A percentile compares a stretch with the other conserved stretches of the same genome.
Conservation (phyloP, 1,140 invertebrate genomes). For the Littorina saxatilis region DNA sequence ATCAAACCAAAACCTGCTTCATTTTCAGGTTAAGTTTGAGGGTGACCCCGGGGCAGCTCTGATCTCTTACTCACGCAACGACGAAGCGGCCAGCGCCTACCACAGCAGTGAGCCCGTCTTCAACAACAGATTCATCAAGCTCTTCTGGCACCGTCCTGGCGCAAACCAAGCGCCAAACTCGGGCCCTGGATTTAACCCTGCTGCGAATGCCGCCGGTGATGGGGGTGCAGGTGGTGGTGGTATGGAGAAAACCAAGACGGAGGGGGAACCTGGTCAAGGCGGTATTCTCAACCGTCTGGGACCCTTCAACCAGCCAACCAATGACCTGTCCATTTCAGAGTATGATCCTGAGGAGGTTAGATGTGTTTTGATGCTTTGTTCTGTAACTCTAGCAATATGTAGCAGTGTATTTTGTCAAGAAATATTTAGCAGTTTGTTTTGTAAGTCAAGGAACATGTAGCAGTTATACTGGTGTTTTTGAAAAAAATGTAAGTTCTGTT, state of each 20-base stretch:
- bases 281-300: slow-evolving; percentile 16
- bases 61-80: slow-evolving; percentile 91
- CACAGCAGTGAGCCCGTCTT: slow-evolving; percentile 95
- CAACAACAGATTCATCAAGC: slow-evolving; percentile 89
- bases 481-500: too few species aligned
- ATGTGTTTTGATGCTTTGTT: too few species aligned
- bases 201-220: not conserved
- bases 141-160: slow-evolving; percentile 80
- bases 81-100: slow-evolving; percentile 94
- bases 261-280: too few species aligned
- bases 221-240: not conserved
- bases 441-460: too few species aligned
- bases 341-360: not conserved
- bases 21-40: slow-evolving; percentile 85
- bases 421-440: too few species aligned
- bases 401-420: too few species aligned
- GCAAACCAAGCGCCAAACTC: not conserved
- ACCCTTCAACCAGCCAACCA: not conserved
- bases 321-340: not conserved
- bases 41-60: slow-evolving; percentile 94
- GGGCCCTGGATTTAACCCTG: not conserved
- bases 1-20: too few species aligned
- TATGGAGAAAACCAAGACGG: slow-evolving; percentile 15
- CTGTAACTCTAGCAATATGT: too few species aligned
- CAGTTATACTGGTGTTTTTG: too few species aligned